A percentile compares a stretch with the other conserved stretches of the same genome.
phyloP scores from a whole-genome alignment of 2,888 invertebrate species.

The Theretra japonica region DNA sequence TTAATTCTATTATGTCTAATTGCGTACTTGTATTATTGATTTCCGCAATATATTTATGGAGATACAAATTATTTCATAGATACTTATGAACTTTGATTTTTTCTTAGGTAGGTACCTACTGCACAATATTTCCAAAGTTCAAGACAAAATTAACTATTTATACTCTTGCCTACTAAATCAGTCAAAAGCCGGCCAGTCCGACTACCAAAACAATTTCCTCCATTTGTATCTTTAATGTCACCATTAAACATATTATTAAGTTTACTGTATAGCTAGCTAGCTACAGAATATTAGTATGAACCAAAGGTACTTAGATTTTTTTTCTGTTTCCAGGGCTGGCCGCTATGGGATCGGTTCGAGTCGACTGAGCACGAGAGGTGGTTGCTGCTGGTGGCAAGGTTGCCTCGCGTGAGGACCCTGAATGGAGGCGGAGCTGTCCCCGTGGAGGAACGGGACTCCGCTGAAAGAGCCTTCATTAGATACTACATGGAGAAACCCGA shows the following conservation, averaged over 20 bases:
- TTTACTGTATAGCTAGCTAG: too few species aligned
- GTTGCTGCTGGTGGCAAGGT: constrained; percentile 93
- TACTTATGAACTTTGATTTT: neutral
- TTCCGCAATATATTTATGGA: neutral
- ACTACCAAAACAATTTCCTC: too few species aligned
- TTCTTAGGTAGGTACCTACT: too few species aligned
- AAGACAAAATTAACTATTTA: too few species aligned
- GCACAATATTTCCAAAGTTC: neutral
- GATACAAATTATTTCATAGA: neutral
- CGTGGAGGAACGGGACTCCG: constrained; percentile 94
- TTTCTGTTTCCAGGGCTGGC: constrained; percentile 85
- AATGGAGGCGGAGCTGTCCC: constrained; percentile 96
- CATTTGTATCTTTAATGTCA: too few species aligned
- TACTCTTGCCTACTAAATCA: too few species aligned
- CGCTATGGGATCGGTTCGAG: constrained; percentile 90
- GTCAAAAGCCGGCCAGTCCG: too few species aligned
- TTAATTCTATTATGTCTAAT: constrained; percentile 33
- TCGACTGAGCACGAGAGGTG: constrained; percentile 95
- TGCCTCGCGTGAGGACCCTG: constrained; percentile 93
- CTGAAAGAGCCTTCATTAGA: constrained; percentile 96
- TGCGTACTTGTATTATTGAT: constrained; percentile 8
- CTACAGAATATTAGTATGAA: neutral
- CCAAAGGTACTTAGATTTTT: neutral
- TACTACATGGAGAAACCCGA: constrained; percentile 95
- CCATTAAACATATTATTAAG: too few species aligned